Percentiles rank a stretch among this genome's conserved stretches.
Evolutionary conservation across 2,113 vertebrate genomes (phyloP).

Genomic region (Odocoileus hemionus): DNA sequence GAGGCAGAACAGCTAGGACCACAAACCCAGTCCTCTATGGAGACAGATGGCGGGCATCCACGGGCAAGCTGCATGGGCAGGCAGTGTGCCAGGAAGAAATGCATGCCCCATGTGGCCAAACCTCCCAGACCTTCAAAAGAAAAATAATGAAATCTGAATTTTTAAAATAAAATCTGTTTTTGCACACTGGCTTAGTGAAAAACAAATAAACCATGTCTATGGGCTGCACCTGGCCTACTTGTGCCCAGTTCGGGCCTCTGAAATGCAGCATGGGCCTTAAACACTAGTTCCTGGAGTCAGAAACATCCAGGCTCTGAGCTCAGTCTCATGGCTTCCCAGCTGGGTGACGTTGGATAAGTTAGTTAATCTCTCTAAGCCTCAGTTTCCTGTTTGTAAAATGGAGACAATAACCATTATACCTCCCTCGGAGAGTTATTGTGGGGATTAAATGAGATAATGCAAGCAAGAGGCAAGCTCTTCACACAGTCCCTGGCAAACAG

Average conservation of each 20-base stretch:
- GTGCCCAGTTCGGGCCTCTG: not conserved
- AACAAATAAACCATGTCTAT: not conserved
- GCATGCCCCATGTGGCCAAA: not conserved
- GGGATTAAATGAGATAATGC: conserved; percentile 21
- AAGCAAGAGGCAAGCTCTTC: not conserved
- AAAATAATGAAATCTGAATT: not conserved
- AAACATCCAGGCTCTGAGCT: not conserved
- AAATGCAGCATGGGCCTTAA: accelerated
- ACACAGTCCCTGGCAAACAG: not conserved
- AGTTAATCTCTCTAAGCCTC: not conserved
- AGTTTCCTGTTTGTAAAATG: conserved; percentile 30
- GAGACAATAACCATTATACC: not conserved
- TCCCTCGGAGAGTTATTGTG: not conserved
- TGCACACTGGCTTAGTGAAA: not conserved
- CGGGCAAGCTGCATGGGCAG: accelerated
- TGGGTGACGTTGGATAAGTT: not conserved
- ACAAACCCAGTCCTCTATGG: accelerated
- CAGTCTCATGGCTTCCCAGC: not conserved
- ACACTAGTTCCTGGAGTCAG: not conserved
- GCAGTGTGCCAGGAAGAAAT: not conserved
- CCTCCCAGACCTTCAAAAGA: not conserved
- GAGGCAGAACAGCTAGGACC: not conserved
- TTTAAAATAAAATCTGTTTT: not conserved
- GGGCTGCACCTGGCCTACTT: accelerated
- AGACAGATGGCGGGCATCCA: accelerated